Base-by-base conservation (phyloP, 2,888 invertebrate genomes). In the Clistopyga incitator region DNA sequence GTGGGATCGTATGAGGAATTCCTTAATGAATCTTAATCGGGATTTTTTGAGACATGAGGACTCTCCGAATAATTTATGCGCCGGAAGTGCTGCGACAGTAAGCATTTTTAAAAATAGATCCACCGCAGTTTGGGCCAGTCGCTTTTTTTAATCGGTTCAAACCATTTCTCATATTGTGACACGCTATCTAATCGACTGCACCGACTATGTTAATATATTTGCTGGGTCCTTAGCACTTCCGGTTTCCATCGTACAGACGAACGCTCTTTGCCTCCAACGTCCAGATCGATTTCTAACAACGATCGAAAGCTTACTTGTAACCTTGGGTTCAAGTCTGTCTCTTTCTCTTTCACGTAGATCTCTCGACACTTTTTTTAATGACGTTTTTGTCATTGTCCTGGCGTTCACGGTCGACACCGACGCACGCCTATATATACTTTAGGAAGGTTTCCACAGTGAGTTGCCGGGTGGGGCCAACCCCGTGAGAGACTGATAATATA, bases 401-500 rank as follows among this genome's bases (percentile, higher is more conserved):
- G 25, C 61, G 59, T 59, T 47, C 34, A 70, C 70, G 70, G 70
- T 38, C 54, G 61, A 13, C 61, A 50, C 34, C 23, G 50, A 47
- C 45, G 18, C 20, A 52, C 59, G 47, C 42, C 2, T 2, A 20
- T 76, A 42, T 56, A 67, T 23, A 52, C 4, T 50, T 15, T 20
- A 20, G 23, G 47, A 59, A 61, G 29, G 56, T 68, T 68, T 59
- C 59, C 34, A 50, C 52, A 70, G 64, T 61, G 61, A 47, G 20
- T 15, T 23, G 54, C 25, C 68, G 38, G 52, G 61, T 77, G 78
- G 78, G 70, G 68, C 52, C 78, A 68, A 68, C 18, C 56, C 68
- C 47, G 50, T 8, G 67, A 56, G 68, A 23, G 59, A 70, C 45
- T 18, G 68, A 78, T 78, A 61, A 78, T 78, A 78, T 78, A 78